A percentile compares a stretch with the other conserved stretches of the same genome.
Conservation (phyloP, 2,797 vertebrate genomes). For the Ceyx erithaca region DNA sequence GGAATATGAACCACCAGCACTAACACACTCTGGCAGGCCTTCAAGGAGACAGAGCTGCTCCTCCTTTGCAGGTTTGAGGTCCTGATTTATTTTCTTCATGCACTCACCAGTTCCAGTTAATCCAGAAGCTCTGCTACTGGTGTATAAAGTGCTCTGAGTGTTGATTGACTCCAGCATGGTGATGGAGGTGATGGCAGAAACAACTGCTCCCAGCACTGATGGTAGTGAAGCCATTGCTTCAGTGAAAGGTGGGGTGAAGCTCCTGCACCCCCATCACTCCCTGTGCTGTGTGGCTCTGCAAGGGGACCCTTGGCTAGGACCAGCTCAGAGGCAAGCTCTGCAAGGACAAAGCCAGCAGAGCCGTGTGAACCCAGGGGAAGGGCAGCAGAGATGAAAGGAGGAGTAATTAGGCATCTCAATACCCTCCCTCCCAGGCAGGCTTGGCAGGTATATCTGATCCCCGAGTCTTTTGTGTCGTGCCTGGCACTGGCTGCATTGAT, state of each 20-base stretch:
- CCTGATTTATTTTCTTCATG: neutral
- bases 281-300: neutral
- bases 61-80: neutral
- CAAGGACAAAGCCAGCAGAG: neutral
- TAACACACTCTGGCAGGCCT: neutral
- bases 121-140: neutral
- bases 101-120: neutral
- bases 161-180: neutral
- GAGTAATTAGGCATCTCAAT: slow-evolving; percentile 35
- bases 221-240: neutral
- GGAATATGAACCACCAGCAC: neutral
- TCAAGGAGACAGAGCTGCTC: neutral
- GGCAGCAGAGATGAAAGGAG: neutral
- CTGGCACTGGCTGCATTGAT: slow-evolving; percentile 28
- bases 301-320: neutral
- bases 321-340: neutral
- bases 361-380: neutral
- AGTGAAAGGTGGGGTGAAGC: neutral
- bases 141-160: neutral
- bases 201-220: neutral
- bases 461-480: neutral
- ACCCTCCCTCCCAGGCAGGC: slow-evolving; percentile 3
- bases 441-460: slow-evolving; percentile 39
- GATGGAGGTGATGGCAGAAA: neutral
- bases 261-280: neutral